phyloP scores from a whole-genome alignment of 2,797 vertebrate species.

The Borostomias antarcticus region DNA sequence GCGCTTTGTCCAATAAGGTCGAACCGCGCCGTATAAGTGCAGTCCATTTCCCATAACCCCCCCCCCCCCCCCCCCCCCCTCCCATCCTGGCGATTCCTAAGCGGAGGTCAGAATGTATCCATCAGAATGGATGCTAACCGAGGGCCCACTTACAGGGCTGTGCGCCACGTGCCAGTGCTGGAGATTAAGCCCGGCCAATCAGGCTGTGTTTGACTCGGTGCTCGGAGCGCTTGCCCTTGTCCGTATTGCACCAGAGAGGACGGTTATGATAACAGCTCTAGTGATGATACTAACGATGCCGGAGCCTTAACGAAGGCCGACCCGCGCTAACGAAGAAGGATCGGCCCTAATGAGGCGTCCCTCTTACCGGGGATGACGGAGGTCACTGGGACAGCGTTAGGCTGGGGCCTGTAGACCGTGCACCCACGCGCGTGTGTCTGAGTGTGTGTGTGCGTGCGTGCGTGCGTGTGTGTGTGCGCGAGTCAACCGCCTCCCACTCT shows the following conservation, averaged over 20 bases:
- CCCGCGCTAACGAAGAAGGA: slow-evolving; percentile 22
- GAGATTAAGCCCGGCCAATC: slow-evolving; percentile 62
- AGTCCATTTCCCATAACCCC: background rate
- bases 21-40: too few relatives aligned
- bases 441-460: slow-evolving; percentile 13
- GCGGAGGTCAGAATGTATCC: slow-evolving; percentile 44
- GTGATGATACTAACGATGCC: slow-evolving; percentile 52
- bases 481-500: slow-evolving; percentile 57
- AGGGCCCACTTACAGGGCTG: slow-evolving; percentile 32
- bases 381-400: background rate
- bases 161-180: slow-evolving; percentile 46
- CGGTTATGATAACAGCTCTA: slow-evolving; percentile 49
- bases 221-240: slow-evolving; percentile 58
- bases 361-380: slow-evolving; percentile 24
- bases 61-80: background rate
- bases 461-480: slow-evolving; percentile 24
- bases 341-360: slow-evolving; percentile 23
- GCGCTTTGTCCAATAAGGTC: too few relatives aligned
- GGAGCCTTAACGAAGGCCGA: slow-evolving; percentile 25
- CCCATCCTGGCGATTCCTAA: slow-evolving; percentile 26
- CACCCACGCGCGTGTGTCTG: background rate
- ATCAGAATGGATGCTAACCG: slow-evolving; percentile 38
- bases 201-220: slow-evolving; percentile 57
- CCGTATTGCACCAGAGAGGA: slow-evolving; percentile 51
- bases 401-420: slow-evolving; percentile 20